Percentiles rank a stretch among this genome's conserved stretches.
Conservation (phyloP, 2,888 invertebrate species). For the Julus scandinavius region DNA sequence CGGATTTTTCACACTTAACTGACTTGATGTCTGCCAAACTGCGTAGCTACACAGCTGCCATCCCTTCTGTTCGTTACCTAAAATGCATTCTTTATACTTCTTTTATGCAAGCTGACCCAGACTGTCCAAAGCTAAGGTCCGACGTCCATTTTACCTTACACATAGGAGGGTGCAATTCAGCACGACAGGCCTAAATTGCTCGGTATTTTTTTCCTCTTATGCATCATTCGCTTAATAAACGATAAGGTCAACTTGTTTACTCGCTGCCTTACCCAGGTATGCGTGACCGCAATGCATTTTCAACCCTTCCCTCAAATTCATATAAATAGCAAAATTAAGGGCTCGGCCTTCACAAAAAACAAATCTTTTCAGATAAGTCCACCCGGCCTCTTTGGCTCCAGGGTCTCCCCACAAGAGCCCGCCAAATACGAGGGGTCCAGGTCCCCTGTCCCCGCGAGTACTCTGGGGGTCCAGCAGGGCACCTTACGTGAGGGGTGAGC, state of each 20-base stretch:
- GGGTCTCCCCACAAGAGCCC: slow-evolving; percentile 17
- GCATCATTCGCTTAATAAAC: slow-evolving; percentile 17
- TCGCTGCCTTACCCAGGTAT: slow-evolving; percentile 12
- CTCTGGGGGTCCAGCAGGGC: neutral
- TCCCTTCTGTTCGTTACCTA: too few species aligned
- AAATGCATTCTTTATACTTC: too few species aligned
- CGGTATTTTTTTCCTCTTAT: neutral
- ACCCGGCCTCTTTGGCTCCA: neutral
- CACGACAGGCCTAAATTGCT: neutral
- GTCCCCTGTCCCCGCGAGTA: neutral
- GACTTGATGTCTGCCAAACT: too few species aligned
- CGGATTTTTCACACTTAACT: too few species aligned
- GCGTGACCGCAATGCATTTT: slow-evolving; percentile 9
- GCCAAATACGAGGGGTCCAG: neutral
- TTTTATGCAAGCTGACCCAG: neutral
- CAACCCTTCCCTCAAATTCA: slow-evolving; percentile 12
- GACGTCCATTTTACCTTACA: neutral
- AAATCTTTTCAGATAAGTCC: neutral
- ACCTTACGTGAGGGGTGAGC: neutral
- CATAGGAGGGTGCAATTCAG: neutral
- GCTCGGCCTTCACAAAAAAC: slow-evolving; percentile 9
- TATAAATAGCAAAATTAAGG: slow-evolving; percentile 18
- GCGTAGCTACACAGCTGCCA: too few species aligned
- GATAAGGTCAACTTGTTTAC: slow-evolving; percentile 34
- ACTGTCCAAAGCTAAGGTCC: neutral